Percentiles rank a stretch among this genome's conserved stretches.
These are phyloP conservation scores for Larimichthys polyactis DNA, from an alignment of 2,113 vertebrate species.

Conservation along the genomic window DNA sequence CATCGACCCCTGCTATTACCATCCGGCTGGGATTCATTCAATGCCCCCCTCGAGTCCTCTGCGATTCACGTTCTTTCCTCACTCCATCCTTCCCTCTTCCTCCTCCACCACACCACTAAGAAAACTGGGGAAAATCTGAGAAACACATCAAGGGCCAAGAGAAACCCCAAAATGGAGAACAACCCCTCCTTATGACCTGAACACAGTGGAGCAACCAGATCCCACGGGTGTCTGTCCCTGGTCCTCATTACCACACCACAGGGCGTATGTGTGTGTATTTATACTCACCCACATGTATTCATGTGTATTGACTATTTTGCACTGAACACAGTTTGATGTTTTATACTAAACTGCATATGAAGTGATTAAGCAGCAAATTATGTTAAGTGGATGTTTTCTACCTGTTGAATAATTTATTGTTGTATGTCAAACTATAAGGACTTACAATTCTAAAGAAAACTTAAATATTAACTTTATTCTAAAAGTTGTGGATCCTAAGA, in stretches of 20 bases:
- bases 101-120: constrained; percentile 58
- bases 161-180: constrained; percentile 67
- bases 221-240: constrained; percentile 53
- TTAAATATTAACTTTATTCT: neutral
- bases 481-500: neutral
- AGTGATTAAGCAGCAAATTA: neutral
- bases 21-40: constrained; percentile 74
- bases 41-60: constrained; percentile 41
- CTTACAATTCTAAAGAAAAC: no score
- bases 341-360: neutral
- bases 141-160: constrained; percentile 71
- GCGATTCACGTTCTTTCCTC: constrained; percentile 33
- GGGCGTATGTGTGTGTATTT: constrained; percentile 25
- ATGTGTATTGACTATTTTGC: neutral
- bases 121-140: constrained; percentile 77
- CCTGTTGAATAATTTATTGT: neutral
- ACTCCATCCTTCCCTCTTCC: constrained; percentile 70
- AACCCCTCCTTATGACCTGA: constrained; percentile 46
- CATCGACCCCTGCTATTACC: constrained; percentile 72
- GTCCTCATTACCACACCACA: constrained; percentile 60
- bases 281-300: neutral
- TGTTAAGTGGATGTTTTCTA: neutral
- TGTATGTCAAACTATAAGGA: neutral
- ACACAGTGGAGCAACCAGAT: constrained; percentile 41
- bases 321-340: neutral